These are phyloP conservation scores for Xyliphius kryptos DNA, from an alignment of 2,113 vertebrate genomes.

Conservation along the genomic window DNA sequence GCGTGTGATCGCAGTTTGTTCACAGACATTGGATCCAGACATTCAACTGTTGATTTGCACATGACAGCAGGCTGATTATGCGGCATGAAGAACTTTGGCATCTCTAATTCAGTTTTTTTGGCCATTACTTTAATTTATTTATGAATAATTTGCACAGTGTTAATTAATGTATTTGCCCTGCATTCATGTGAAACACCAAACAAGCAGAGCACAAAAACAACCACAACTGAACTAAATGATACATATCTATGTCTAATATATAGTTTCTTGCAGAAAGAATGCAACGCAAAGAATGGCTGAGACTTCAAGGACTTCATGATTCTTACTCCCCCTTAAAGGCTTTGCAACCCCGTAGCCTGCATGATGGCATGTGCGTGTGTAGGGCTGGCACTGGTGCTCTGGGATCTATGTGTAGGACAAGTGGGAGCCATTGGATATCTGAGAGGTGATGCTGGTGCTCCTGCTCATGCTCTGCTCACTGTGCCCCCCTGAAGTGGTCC, in stretches of 20 bases:
- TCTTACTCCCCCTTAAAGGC: constrained; percentile 35
- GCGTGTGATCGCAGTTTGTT: too few species aligned
- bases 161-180: constrained; percentile 33
- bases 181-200: constrained; percentile 53
- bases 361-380: not conserved
- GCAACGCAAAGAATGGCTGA: not conserved
- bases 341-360: constrained; percentile 33
- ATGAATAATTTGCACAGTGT: too few species aligned
- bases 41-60: constrained; percentile 36
- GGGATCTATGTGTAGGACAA: constrained; percentile 91
- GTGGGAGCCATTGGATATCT: constrained; percentile 98
- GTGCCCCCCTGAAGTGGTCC: constrained; percentile 92
- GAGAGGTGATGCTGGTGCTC: constrained; percentile 97
- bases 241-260: constrained; percentile 55
- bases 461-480: constrained; percentile 96
- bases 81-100: constrained; percentile 23
- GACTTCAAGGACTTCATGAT: constrained; percentile 19
- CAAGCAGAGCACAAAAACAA: constrained; percentile 51
- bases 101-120: not conserved
- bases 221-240: constrained; percentile 65
- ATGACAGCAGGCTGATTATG: constrained; percentile 64
- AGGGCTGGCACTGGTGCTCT: constrained; percentile 25
- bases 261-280: too few species aligned
- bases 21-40: not conserved
- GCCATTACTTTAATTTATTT: not conserved